Evolutionary conservation across 2,797 vertebrate genomes (phyloP).

Genomic region (Menidia menidia): DNA sequence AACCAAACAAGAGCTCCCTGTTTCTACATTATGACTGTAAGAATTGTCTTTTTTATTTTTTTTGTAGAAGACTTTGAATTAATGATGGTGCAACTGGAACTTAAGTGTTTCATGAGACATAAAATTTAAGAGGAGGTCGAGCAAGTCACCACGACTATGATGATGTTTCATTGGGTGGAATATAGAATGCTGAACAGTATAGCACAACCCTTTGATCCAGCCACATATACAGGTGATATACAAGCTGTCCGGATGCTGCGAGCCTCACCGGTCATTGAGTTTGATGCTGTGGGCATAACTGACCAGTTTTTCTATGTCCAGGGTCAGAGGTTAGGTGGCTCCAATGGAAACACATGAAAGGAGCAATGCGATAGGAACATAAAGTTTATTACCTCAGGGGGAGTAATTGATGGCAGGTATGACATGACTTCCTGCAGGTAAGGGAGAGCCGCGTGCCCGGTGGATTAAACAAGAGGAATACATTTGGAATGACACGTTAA

Average conservation of each 20-base stretch:
- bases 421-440: conserved; percentile 73
- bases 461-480: conserved; percentile 57
- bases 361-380: conserved; percentile 63
- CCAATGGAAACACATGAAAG: conserved; percentile 81
- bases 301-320: conserved; percentile 67
- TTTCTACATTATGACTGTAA: background rate
- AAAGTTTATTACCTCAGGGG: conserved; percentile 79
- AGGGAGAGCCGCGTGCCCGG: conserved; percentile 41
- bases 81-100: background rate
- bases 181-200: conserved; percentile 44
- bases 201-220: conserved; percentile 64
- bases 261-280: conserved; percentile 47
- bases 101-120: conserved; percentile 1
- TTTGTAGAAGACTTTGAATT: too few relatives aligned
- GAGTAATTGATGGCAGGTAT: conserved; percentile 81
- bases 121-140: conserved; percentile 4
- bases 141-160: conserved; percentile 14
- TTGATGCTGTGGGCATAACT: conserved; percentile 64
- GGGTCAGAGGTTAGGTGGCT: conserved; percentile 72
- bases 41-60: too few relatives aligned
- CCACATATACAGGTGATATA: conserved; percentile 59
- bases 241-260: conserved; percentile 45
- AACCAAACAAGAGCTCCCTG: background rate
- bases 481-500: conserved; percentile 76
- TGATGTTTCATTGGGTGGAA: conserved; percentile 32